phyloP scores from a whole-genome alignment of 2,888 invertebrate genomes.

The Laspeyria flexula region DNA sequence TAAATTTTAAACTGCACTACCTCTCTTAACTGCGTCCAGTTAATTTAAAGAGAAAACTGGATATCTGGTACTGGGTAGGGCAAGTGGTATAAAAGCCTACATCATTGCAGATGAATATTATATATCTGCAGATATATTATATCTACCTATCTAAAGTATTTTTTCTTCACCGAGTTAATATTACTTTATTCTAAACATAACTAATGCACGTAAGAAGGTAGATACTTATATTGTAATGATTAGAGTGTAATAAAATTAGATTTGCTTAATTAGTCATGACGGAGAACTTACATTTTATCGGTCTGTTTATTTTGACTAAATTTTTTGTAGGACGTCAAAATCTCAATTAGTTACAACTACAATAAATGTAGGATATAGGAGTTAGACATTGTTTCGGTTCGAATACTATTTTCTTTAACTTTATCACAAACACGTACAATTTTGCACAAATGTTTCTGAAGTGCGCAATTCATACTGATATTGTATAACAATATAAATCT shows the following conservation, averaged over 20 bases:
- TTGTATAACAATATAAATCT: not conserved
- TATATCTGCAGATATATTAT: not conserved
- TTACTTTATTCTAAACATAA: too few relatives aligned
- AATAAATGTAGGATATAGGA: too few relatives aligned
- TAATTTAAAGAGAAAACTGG: conserved; percentile 22
- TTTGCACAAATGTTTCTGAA: too few relatives aligned
- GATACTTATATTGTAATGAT: not conserved
- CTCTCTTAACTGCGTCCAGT: conserved; percentile 2
- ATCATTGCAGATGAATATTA: conserved; percentile 1
- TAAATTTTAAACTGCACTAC: too few relatives aligned
- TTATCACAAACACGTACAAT: not conserved
- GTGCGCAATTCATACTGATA: not conserved
- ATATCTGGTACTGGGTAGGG: conserved; percentile 17
- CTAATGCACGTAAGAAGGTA: not conserved
- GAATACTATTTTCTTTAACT: not conserved
- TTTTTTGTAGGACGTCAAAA: too few relatives aligned
- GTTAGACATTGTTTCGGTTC: too few relatives aligned
- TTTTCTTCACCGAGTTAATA: too few relatives aligned
- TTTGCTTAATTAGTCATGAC: conserved; percentile 4
- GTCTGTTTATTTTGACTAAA: conserved; percentile 5
- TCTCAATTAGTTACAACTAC: too few relatives aligned
- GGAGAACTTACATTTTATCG: too few relatives aligned
- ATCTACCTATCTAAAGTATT: too few relatives aligned
- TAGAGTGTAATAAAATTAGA: conserved; percentile 5
- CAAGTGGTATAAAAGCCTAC: conserved; percentile 17